Conservation (phyloP, 2,888 invertebrate genomes). For the Brassicogethes aeneus region DNA sequence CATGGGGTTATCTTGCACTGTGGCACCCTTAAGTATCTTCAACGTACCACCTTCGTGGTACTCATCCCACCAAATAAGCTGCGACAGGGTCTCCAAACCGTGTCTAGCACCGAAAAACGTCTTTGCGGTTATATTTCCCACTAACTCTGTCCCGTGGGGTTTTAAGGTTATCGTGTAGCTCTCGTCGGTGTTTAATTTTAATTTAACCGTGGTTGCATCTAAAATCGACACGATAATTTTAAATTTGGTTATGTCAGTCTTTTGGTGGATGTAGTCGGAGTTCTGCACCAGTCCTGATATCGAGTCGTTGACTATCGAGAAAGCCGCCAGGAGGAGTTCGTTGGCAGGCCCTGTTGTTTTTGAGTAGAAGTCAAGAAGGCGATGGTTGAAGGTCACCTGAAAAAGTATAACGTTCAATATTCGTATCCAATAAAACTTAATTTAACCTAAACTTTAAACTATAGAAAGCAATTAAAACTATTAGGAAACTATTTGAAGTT, state of each 20-base stretch:
- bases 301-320: conserved; percentile 42
- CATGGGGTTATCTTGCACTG: conserved; percentile 68
- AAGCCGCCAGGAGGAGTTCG: conserved; percentile 44
- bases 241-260: conserved; percentile 32
- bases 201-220: conserved; percentile 41
- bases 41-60: conserved; percentile 46
- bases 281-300: conserved; percentile 25
- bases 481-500: no score
- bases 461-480: no score
- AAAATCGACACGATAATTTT: conserved; percentile 47
- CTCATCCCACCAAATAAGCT: conserved; percentile 72
- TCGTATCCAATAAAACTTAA: no score
- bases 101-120: conserved; percentile 73
- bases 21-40: conserved; percentile 55
- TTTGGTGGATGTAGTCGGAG: conserved; percentile 21
- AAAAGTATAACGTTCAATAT: no score
- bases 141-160: conserved; percentile 41
- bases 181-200: conserved; percentile 63
- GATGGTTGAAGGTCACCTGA: conserved; percentile 45
- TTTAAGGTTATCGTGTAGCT: conserved; percentile 59
- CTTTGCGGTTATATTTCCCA: conserved; percentile 54
- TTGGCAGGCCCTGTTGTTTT: conserved; percentile 38
- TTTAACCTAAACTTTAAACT: no score
- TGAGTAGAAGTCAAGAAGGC: conserved; percentile 45
- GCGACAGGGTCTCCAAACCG: conserved; percentile 69